Base-by-base conservation (phyloP, 2,797 vertebrate species). In the Tokudaia tokunoshimensis region DNA sequence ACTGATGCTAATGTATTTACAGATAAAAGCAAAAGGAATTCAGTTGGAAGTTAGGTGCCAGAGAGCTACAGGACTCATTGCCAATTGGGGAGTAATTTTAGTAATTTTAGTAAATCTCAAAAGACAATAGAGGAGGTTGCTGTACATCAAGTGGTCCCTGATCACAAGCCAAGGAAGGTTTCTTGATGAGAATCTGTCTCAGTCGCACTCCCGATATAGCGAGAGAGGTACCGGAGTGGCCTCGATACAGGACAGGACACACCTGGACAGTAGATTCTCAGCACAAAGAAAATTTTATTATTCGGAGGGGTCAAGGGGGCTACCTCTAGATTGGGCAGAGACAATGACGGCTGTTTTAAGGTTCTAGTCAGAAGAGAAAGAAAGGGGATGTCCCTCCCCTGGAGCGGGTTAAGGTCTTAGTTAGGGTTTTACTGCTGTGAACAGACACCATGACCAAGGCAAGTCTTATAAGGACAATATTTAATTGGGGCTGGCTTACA, bases 1-100 rank as follows among this genome's bases (percentile, higher is more conserved):
- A 90, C 24, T 90, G 72, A 76, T 90, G 88, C 75, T 84, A 74
- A 79, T 81, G 88, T 86, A 76, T 78, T 91, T 94, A 82, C 14
- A 93, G 22, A 55, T 15, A 82, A 94, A 91, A 92, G 65, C 26
- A 44, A 91, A 96, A 94, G 88, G 37, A 95, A 90, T 84, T 96
- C 82, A 65, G 52, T 65, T 84, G 44, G 65, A 96, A 94, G 61
- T 70, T 83, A 79, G 81, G 67, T 94, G 15, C 34, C 80, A 52
- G 84, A 75, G 20, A 92, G 37, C 31, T 65, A 85, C 19, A 59
- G 29, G 61, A 79, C 70, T 6, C 41, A 83, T 90, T 74, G 19
- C 65, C 80, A 81, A 47, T 5, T 92, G 15, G 74, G 37, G 24
- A 19, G 29, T 72, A 88, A 74, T 89, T 85, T 94, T 29, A 19